Evolutionary conservation across 2,113 vertebrate genomes (phyloP).

Genomic region (Tragulus kanchil): DNA sequence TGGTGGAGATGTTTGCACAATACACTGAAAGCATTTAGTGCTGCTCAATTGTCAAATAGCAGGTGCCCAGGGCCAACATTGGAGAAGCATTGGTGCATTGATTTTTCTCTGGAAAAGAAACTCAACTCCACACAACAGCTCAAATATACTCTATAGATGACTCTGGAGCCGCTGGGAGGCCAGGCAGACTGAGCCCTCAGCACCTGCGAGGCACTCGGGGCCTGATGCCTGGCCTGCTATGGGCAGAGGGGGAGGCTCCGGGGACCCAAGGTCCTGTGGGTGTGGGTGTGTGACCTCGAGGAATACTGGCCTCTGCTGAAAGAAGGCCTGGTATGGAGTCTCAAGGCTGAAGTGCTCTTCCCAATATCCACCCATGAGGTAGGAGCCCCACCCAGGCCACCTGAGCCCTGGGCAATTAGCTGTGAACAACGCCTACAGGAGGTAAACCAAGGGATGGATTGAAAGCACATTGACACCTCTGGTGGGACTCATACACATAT

Average conservation of each 20-base stretch:
- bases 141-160: neutral
- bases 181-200: neutral
- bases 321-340: neutral
- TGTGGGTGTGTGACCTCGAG: neutral
- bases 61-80: no score
- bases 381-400: no score
- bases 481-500: no score
- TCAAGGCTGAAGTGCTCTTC: neutral
- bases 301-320: neutral
- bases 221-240: conserved; percentile 30
- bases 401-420: neutral
- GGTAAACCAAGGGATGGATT: rapidly evolving
- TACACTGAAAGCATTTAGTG: neutral
- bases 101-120: no score
- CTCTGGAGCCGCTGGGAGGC: neutral
- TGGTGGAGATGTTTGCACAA: neutral
- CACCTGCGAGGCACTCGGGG: conserved; percentile 20
- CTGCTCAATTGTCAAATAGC: no score
- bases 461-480: rapidly evolving
- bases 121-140: conserved; percentile 45
- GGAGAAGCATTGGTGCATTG: no score
- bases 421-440: neutral
- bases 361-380: rapidly evolving
- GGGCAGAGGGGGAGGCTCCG: neutral
- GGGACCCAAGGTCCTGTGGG: neutral